A percentile compares a stretch with the other conserved stretches of the same genome.
phyloP scores from a whole-genome alignment of 2,888 invertebrate genomes.

The Macrosiphum euphorbiae region DNA sequence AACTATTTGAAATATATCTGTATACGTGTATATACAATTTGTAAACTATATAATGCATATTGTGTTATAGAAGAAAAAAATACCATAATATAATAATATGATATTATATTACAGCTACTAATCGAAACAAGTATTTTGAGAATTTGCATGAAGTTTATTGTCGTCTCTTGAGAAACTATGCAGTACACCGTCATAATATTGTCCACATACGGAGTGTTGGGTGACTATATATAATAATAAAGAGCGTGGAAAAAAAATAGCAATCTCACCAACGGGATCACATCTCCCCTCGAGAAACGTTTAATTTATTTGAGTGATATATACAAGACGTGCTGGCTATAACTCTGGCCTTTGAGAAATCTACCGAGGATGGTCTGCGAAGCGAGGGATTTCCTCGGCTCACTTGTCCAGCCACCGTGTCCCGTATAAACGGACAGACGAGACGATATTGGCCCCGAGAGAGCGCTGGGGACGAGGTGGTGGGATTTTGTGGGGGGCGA shows the following conservation, averaged over 20 bases:
- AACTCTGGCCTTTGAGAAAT: conserved; percentile 38
- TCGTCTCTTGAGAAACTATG: not conserved
- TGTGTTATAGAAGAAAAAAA: not conserved
- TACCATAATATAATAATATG: too few species aligned
- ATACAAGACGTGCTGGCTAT: conserved; percentile 32
- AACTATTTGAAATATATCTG: not conserved
- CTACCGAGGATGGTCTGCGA: not conserved
- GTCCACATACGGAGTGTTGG: not conserved
- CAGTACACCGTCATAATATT: not conserved
- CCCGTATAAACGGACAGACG: conserved; percentile 37
- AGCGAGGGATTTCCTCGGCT: not conserved
- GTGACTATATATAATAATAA: not conserved
- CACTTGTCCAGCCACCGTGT: conserved; percentile 46
- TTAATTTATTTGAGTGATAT: conserved; percentile 62
- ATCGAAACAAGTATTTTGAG: not conserved
- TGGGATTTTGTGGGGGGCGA: not conserved
- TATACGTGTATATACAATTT: too few species aligned
- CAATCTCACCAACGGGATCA: conserved; percentile 5
- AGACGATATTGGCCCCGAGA: conserved; percentile 55
- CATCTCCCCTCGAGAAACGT: conserved; percentile 22
- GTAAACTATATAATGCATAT: not conserved
- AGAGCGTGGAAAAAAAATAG: not conserved
- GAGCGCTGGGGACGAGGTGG: not conserved
- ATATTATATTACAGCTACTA: not conserved
- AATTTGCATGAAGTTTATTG: not conserved